Conservation (phyloP, 2,113 vertebrate genomes). For the Corythaixoides concolor region DNA sequence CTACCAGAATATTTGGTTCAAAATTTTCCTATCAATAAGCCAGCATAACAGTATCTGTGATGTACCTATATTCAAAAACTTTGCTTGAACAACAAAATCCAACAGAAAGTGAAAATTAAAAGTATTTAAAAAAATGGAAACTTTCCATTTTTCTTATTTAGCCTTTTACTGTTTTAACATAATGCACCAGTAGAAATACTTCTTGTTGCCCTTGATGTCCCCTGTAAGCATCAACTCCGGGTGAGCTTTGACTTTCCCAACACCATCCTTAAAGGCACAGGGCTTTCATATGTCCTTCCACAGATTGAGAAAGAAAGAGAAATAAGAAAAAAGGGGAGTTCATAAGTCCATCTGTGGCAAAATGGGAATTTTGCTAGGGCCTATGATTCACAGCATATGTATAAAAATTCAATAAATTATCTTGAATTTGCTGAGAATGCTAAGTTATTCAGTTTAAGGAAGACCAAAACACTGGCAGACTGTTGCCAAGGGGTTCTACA, state of each 20-base stretch:
- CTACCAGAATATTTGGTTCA: neutral
- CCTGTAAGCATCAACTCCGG: neutral
- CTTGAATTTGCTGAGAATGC: neutral
- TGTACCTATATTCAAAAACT: neutral
- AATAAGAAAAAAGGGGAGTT: neutral
- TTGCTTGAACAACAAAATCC: neutral
- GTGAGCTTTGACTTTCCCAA: neutral
- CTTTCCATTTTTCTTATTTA: neutral
- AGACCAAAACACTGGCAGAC: neutral
- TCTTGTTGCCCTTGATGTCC: neutral
- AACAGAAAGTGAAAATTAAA: neutral
- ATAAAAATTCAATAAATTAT: neutral
- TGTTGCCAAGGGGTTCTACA: neutral
- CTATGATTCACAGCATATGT: neutral
- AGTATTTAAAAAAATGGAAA: neutral
- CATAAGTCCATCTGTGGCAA: neutral
- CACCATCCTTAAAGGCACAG: neutral
- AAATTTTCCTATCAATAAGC: neutral
- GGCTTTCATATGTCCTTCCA: neutral
- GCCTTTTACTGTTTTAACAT: neutral
- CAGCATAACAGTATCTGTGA: neutral
- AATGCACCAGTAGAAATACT: neutral
- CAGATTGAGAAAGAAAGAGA: neutral
- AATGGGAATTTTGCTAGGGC: neutral
- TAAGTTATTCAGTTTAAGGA: neutral